These are phyloP conservation scores for Iphiclides podalirius DNA, from an alignment of 2,888 invertebrate genomes.

Conservation along the genomic window DNA sequence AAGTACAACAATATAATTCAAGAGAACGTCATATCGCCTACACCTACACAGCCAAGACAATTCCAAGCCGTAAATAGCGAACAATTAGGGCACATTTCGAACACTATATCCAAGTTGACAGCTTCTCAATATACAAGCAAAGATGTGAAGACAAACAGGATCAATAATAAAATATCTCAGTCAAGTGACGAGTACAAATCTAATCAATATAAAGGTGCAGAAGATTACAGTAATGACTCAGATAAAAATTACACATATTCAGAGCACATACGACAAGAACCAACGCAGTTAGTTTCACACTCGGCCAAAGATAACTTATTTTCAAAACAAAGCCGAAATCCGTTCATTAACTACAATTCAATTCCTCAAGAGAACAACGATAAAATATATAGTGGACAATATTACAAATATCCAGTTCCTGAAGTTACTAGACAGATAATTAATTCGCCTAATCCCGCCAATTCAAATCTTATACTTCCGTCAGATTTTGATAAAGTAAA, in stretches of 20 bases:
- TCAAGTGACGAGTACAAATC: constrained; percentile 30
- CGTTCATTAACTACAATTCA: background rate
- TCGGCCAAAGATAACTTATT: background rate
- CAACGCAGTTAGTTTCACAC: background rate
- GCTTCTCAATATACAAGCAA: constrained; percentile 48
- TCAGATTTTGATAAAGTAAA: constrained; percentile 34
- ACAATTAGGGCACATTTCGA: constrained; percentile 52
- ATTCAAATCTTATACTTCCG: constrained; percentile 10
- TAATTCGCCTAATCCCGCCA: constrained; percentile 45
- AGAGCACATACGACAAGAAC: constrained; percentile 19
- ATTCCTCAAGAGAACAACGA: constrained; percentile 35
- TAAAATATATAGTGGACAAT: constrained; percentile 65
- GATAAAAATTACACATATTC: constrained; percentile 14
- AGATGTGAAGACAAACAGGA: constrained; percentile 36
- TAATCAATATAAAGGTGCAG: constrained; percentile 9
- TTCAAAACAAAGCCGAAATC: background rate
- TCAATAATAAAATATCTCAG: constrained; percentile 34
- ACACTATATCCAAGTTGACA: constrained; percentile 61
- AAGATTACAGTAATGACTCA: background rate
- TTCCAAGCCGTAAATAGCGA: constrained; percentile 52
- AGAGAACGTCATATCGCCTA: constrained; percentile 45
- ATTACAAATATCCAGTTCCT: constrained; percentile 66
- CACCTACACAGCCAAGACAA: constrained; percentile 44
- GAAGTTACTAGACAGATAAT: constrained; percentile 63
- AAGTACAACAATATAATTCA: constrained; percentile 61